A percentile compares a stretch with the other conserved stretches of the same genome.
Evolutionary conservation across 2,888 invertebrate genomes (phyloP).

Genomic region (Drosophila multiciliata): DNA sequence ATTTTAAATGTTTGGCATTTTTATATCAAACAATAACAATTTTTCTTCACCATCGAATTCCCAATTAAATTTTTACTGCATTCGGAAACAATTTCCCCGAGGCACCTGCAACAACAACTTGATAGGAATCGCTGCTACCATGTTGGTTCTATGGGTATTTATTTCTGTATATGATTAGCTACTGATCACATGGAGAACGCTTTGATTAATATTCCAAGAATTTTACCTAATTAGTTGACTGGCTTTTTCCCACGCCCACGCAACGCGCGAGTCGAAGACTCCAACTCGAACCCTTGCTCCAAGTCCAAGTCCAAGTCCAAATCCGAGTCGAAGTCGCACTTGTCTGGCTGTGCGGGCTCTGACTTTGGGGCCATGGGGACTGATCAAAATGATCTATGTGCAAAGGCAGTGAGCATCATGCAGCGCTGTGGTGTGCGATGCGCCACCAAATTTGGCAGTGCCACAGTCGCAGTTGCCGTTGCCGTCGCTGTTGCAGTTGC

Average conservation of each 20-base stretch:
- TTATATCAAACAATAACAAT: background rate
- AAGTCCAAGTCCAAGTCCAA: background rate
- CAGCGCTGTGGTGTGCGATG: conserved; percentile 31
- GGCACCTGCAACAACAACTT: background rate
- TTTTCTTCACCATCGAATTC: background rate
- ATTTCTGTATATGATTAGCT: background rate
- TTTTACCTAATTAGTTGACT: conserved; percentile 63
- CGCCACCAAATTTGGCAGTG: conserved; percentile 70
- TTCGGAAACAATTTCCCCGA: background rate
- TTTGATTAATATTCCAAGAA: conserved; percentile 7
- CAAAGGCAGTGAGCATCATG: conserved; percentile 42
- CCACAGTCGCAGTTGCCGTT: conserved; percentile 2
- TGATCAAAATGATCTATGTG: conserved; percentile 70
- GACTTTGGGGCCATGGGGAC: conserved; percentile 30
- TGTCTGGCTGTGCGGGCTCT: conserved; percentile 40
- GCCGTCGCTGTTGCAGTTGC: conserved; percentile 2
- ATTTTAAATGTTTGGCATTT: background rate
- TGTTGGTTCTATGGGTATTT: background rate
- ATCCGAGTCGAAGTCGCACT: conserved; percentile 44
- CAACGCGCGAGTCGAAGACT: conserved; percentile 26
- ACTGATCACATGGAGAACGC: background rate
- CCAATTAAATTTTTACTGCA: background rate
- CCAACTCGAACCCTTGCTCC: background rate
- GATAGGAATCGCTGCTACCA: background rate
- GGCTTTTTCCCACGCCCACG: conserved; percentile 75